Evolutionary conservation across 2,113 vertebrate species (phyloP).

Genomic region (Anseranas semipalmata): DNA sequence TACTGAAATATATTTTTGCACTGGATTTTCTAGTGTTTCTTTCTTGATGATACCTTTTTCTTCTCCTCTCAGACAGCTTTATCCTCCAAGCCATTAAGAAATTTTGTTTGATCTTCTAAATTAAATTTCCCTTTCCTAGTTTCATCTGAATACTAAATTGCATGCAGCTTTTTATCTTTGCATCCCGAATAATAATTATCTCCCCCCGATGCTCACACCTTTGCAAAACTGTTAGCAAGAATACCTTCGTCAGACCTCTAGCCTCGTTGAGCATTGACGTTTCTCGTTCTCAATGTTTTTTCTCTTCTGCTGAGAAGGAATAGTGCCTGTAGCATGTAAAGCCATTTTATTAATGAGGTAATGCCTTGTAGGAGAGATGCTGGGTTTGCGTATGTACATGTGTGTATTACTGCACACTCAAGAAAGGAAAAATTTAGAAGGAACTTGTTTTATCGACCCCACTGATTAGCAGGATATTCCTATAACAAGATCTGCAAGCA

Average conservation of each 20-base stretch:
- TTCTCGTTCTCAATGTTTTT: not conserved
- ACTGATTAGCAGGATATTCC: not conserved
- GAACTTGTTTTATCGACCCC: not conserved
- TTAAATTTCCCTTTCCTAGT: not conserved
- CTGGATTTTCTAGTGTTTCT: not conserved
- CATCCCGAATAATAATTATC: not conserved
- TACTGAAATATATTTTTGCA: not conserved
- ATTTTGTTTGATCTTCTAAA: not conserved
- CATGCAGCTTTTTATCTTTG: not conserved
- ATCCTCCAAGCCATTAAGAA: not conserved
- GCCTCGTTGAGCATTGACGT: fast-evolving
- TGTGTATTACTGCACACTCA: fast-evolving
- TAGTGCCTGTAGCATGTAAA: not conserved
- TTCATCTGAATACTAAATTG: not conserved
- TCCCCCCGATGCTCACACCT: fast-evolving
- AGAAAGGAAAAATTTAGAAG: not conserved
- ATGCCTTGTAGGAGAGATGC: not conserved
- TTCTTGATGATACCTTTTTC: not conserved
- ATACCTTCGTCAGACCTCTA: not conserved
- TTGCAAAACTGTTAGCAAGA: not conserved
- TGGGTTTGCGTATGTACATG: fast-evolving
- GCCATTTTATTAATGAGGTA: not conserved
- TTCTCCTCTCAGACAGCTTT: not conserved
- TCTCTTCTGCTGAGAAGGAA: not conserved
- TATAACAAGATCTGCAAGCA: not conserved